phyloP scores from a whole-genome alignment of 2,113 vertebrate species.

The Periophthalmodon schlosseri region DNA sequence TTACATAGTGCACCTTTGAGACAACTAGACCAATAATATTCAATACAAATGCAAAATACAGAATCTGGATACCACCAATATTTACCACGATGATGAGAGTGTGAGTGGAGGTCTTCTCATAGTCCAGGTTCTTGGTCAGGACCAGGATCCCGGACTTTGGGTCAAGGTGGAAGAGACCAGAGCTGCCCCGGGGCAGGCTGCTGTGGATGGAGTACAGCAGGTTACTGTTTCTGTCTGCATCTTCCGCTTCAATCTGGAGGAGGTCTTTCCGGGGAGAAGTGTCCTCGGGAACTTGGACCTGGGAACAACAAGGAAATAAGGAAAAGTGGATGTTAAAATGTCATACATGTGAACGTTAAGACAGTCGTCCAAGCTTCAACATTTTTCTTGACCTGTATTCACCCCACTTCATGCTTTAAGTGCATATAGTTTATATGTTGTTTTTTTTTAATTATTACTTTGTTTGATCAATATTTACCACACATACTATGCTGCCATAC shows the following conservation, averaged over 20 bases:
- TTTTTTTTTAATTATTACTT: too few relatives aligned
- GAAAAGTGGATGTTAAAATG: too few relatives aligned
- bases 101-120: slow-evolving; percentile 80
- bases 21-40: too few relatives aligned
- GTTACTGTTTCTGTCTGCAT: slow-evolving; percentile 85
- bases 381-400: too few relatives aligned
- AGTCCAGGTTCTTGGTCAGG: slow-evolving; percentile 83
- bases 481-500: too few relatives aligned
- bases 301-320: neutral
- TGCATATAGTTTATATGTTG: too few relatives aligned
- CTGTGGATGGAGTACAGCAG: slow-evolving; percentile 90
- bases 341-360: too few relatives aligned
- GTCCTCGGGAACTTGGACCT: slow-evolving; percentile 85
- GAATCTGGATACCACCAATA: neutral
- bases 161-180: slow-evolving; percentile 88
- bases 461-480: too few relatives aligned
- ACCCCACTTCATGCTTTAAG: too few relatives aligned
- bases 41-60: too few relatives aligned
- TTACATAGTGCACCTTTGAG: too few relatives aligned
- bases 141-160: slow-evolving; percentile 85
- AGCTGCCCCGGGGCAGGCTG: slow-evolving; percentile 83
- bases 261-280: slow-evolving; percentile 85
- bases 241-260: slow-evolving; percentile 84
- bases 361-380: too few relatives aligned
- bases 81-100: slow-evolving; percentile 90